phyloP scores from a whole-genome alignment of 2,113 vertebrate genomes.

The Nanorana parkeri region DNA sequence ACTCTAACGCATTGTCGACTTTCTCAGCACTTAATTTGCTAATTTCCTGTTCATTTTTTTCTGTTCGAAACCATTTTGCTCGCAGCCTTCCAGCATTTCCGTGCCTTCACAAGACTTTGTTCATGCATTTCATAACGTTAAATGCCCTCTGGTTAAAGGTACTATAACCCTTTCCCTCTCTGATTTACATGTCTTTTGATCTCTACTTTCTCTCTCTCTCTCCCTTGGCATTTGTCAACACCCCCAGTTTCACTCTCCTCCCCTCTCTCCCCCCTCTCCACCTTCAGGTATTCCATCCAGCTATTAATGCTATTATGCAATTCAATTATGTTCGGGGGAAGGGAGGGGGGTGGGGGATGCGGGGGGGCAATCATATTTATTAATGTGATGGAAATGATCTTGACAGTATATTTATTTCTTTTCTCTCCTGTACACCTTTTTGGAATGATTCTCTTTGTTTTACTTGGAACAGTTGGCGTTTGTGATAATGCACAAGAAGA shows the following conservation, averaged over 20 bases:
- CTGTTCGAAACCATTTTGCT: conserved; percentile 58
- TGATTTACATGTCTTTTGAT: conserved; percentile 72
- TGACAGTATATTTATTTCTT: conserved; percentile 54
- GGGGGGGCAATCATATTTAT: conserved; percentile 57
- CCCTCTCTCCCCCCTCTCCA: conserved; percentile 58
- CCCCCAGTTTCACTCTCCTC: conserved; percentile 61
- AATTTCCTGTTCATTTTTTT: conserved; percentile 66
- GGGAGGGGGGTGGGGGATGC: background rate
- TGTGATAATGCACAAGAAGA: conserved; percentile 71
- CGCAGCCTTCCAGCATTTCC: conserved; percentile 61
- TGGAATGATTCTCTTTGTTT: conserved; percentile 76
- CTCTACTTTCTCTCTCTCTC: conserved; percentile 65
- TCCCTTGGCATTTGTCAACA: conserved; percentile 69
- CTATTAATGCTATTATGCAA: conserved; percentile 68
- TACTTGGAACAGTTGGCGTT: conserved; percentile 68
- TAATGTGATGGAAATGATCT: conserved; percentile 67
- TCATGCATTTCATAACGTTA: conserved; percentile 67
- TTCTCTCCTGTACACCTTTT: conserved; percentile 60
- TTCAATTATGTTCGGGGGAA: conserved; percentile 45
- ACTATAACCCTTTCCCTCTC: conserved; percentile 64
- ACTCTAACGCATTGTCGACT: conserved; percentile 61
- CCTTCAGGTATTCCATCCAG: conserved; percentile 60
- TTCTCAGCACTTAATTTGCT: conserved; percentile 70
- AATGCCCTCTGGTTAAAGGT: conserved; percentile 68
- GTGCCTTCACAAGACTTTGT: conserved; percentile 64